These are phyloP conservation scores for Centruroides vittatus DNA, from an alignment of 1,140 invertebrate genomes.

Conservation along the genomic window DNA sequence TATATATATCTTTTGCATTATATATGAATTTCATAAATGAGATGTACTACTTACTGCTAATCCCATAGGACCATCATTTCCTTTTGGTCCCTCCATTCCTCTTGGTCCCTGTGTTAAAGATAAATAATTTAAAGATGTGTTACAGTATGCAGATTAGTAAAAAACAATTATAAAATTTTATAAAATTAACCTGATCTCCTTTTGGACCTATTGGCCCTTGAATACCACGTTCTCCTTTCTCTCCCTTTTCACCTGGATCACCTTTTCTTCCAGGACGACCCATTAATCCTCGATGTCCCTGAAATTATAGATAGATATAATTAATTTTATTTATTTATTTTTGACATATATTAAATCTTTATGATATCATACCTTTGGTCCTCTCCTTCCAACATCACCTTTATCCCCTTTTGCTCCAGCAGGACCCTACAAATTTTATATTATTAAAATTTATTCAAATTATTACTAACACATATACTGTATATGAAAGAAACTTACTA, in stretches of 20 bases:
- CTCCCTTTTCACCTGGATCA: constrained; percentile 53
- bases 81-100: constrained; percentile 37
- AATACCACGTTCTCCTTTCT: constrained; percentile 43
- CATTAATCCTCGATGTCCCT: constrained; percentile 52
- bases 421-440: constrained; percentile 30
- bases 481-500: constrained; percentile 12
- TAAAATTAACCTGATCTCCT: constrained; percentile 40
- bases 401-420: constrained; percentile 45
- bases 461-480: background rate
- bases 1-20: no score
- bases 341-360: background rate
- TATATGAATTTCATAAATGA: background rate
- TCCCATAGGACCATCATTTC: constrained; percentile 43
- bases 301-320: constrained; percentile 1
- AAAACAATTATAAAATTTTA: background rate
- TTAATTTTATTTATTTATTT: background rate
- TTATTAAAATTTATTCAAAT: background rate
- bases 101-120: constrained; percentile 27
- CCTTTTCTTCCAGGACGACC: constrained; percentile 51
- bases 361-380: constrained; percentile 36
- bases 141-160: background rate
- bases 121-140: no score
- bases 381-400: constrained; percentile 51
- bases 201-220: constrained; percentile 45
- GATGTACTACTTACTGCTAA: constrained; percentile 29